Evolutionary conservation across 2,797 vertebrate genomes (phyloP).

Genomic region (Petrocephalus schoutedeni): DNA sequence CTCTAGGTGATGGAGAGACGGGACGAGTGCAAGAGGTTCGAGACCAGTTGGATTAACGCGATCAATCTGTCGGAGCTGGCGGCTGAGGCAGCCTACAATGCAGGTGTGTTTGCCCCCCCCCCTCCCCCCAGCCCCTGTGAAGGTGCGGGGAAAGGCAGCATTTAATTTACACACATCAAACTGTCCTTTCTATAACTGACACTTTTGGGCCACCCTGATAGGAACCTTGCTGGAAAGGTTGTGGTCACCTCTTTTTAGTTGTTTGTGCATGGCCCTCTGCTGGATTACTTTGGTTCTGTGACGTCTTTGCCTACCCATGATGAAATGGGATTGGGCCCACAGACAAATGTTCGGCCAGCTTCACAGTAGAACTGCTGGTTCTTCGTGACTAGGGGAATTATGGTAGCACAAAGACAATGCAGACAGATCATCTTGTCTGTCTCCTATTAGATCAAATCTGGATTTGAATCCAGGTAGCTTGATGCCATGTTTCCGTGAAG

Average conservation of each 20-base stretch:
- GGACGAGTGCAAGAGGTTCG: conserved; percentile 63
- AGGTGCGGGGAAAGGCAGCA: neutral
- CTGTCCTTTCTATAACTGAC: neutral
- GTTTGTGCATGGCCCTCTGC: neutral
- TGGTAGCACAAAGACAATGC: neutral
- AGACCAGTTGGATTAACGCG: conserved; percentile 70
- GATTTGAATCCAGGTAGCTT: neutral
- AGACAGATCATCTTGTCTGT: neutral
- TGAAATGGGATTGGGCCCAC: neutral
- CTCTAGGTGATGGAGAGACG: conserved; percentile 61
- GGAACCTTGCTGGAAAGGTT: neutral
- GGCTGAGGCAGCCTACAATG: conserved; percentile 72
- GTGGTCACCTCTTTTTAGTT: neutral
- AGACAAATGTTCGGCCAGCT: neutral
- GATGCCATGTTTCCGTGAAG: neutral
- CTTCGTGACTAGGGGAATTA: neutral
- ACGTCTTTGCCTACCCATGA: neutral
- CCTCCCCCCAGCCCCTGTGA: no score
- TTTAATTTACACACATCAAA: neutral
- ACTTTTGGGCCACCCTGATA: neutral
- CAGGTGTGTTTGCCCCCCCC: conserved; percentile 44
- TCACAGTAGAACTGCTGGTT: neutral
- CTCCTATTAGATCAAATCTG: neutral
- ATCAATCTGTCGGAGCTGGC: conserved; percentile 70
- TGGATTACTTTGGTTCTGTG: neutral